phyloP scores from a whole-genome alignment of 2,113 vertebrate genomes.

The Micronycteris hirsuta region DNA sequence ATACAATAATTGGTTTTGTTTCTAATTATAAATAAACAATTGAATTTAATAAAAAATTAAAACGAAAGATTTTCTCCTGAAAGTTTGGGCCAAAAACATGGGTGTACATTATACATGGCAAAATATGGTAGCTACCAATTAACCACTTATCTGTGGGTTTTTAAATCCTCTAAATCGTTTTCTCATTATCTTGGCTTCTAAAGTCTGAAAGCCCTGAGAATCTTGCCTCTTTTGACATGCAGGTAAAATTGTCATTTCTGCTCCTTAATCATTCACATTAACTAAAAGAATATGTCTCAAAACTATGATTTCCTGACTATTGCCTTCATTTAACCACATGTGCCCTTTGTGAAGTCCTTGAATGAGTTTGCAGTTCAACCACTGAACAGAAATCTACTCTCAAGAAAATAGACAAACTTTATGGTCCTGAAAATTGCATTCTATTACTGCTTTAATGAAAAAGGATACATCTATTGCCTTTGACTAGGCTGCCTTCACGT shows the following conservation, averaged over 20 bases:
- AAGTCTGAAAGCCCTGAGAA: neutral
- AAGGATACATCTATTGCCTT: neutral
- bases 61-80: no score
- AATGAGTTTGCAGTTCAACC: conserved; percentile 14
- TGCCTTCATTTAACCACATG: neutral
- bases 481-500: neutral
- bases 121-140: neutral
- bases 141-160: neutral
- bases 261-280: neutral
- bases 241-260: conserved; percentile 14
- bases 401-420: neutral
- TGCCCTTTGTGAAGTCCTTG: neutral
- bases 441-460: conserved; percentile 24
- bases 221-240: neutral
- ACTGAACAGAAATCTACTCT: neutral
- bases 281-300: neutral
- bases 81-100: no score
- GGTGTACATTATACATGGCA: no score
- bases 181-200: conserved; percentile 20
- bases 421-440: neutral
- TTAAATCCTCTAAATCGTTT: neutral
- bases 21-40: no score
- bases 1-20: no score
- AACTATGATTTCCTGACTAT: neutral
- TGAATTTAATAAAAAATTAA: no score